These are phyloP conservation scores for Bradypodion pumilum DNA, from an alignment of 2,797 vertebrate species.

Conservation along the genomic window DNA sequence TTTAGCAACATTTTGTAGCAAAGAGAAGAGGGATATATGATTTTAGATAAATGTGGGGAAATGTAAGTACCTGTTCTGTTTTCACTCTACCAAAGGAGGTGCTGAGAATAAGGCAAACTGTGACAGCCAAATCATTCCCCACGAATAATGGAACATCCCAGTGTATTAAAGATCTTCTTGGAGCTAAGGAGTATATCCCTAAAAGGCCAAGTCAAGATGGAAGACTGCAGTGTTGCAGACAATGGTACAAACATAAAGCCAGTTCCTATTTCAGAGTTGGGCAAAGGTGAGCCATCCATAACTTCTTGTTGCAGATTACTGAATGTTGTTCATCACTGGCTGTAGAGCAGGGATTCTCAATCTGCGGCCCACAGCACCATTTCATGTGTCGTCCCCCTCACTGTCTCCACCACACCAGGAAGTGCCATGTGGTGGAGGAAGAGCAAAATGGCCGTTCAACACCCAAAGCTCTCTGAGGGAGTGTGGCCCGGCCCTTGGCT, in stretches of 20 bases:
- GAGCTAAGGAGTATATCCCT: neutral
- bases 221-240: neutral
- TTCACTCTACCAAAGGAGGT: neutral
- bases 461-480: too few species aligned
- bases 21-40: neutral
- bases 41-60: conserved; percentile 11
- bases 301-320: neutral
- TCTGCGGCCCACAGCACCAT: too few species aligned
- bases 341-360: too few species aligned
- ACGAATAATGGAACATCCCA: neutral
- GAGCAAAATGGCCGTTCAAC: too few species aligned
- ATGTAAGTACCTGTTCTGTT: neutral
- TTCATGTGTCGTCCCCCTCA: too few species aligned
- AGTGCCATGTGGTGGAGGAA: too few species aligned
- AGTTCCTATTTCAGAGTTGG: neutral
- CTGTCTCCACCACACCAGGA: too few species aligned
- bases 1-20: neutral
- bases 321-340: too few species aligned
- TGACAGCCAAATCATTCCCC: neutral
- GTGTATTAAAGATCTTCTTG: neutral
- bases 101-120: neutral
- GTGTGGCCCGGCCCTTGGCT: too few species aligned
- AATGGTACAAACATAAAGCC: neutral
- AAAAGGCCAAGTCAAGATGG: neutral
- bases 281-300: too few species aligned